A percentile compares a stretch with the other conserved stretches of the same genome.
These are phyloP conservation scores for Megaptera novaeangliae DNA, from an alignment of 2,113 vertebrate species.

Conservation along the genomic window DNA sequence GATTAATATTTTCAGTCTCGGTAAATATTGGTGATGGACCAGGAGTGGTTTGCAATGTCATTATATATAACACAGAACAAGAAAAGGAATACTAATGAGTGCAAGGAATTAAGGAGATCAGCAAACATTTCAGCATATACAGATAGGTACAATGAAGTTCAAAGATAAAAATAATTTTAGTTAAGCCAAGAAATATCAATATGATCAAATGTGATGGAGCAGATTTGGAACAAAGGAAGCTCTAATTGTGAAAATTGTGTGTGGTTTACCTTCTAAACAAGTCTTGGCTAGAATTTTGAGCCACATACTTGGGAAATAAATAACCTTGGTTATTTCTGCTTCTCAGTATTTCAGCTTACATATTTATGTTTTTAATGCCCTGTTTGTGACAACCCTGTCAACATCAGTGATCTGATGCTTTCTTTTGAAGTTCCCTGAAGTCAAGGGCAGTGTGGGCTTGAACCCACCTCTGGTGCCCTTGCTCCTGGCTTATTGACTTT, in stretches of 20 bases:
- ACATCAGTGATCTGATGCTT: not conserved
- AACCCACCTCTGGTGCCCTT: not conserved
- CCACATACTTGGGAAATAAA: not conserved
- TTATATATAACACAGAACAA: not conserved
- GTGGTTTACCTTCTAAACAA: not conserved
- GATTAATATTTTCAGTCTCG: slow-evolving; percentile 1
- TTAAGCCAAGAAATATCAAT: not conserved
- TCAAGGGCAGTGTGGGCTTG: not conserved
- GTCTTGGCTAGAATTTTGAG: not conserved
- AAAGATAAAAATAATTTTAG: not conserved
- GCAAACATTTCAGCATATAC: not conserved
- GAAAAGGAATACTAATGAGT: not conserved
- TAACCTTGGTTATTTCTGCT: not conserved
- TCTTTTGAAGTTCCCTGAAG: not conserved
- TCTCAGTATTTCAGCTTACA: not conserved
- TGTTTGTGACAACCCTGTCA: not conserved
- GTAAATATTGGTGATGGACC: not conserved
- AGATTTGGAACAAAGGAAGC: not conserved
- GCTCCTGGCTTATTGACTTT: not conserved
- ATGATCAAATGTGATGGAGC: not conserved
- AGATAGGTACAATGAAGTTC: not conserved
- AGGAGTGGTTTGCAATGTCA: not conserved
- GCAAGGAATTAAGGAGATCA: not conserved
- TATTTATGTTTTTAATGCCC: not conserved
- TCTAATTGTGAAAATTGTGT: not conserved